phyloP scores from a whole-genome alignment of 2,797 vertebrate genomes.

The Spondyliosoma cantharus region DNA sequence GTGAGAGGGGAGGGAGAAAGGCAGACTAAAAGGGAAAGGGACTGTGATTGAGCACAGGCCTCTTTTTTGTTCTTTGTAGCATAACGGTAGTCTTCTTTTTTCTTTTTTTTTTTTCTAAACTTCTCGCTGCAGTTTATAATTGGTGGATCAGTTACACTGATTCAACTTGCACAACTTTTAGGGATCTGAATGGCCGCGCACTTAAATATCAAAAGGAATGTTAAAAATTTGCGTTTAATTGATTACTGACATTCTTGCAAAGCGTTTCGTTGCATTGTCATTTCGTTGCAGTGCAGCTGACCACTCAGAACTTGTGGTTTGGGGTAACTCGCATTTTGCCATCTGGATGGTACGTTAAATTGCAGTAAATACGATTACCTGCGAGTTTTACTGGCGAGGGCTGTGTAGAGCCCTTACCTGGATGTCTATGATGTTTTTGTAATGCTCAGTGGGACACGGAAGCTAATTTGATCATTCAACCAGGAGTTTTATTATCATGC shows the following conservation, averaged over 20 bases:
- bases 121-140: neutral
- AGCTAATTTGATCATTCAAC: neutral
- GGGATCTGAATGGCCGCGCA: neutral
- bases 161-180: conserved; percentile 5
- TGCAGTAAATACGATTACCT: too few species aligned
- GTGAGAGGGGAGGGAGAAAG: neutral
- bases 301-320: neutral
- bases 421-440: too few species aligned
- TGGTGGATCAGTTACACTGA: conserved; percentile 16
- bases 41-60: neutral
- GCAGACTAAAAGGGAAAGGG: conserved; percentile 6
- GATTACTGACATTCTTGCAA: conserved; percentile 12
- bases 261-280: neutral
- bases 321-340: neutral
- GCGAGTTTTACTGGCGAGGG: too few species aligned
- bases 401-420: too few species aligned
- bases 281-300: neutral
- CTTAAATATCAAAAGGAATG: conserved; percentile 21
- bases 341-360: too few species aligned
- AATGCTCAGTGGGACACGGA: neutral
- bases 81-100: neutral
- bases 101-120: neutral
- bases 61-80: neutral
- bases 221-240: conserved; percentile 17
- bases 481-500: neutral